Evolutionary conservation across 2,113 vertebrate genomes (phyloP).

Genomic region (Apteryx owenii): DNA sequence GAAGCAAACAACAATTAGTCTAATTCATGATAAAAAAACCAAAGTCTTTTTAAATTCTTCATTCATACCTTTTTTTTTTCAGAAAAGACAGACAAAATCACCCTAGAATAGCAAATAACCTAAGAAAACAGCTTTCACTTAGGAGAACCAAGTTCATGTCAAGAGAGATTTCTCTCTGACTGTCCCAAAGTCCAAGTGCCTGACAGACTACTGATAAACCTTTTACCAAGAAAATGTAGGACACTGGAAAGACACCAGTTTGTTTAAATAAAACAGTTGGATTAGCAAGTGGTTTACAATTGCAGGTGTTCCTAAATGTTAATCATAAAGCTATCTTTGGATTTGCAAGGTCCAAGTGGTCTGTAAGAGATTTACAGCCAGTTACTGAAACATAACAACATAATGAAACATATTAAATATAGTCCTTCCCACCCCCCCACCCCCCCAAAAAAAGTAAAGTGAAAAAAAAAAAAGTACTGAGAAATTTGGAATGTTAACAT

Average conservation of each 20-base stretch:
- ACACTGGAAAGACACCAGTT: background rate
- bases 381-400: background rate
- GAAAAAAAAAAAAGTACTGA: too few relatives aligned
- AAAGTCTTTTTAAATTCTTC: background rate
- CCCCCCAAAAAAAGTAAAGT: background rate
- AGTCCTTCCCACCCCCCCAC: fast-evolving
- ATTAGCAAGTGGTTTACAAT: background rate
- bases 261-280: background rate
- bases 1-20: background rate
- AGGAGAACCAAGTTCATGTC: background rate
- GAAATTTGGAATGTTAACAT: background rate
- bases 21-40: fast-evolving
- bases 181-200: background rate
- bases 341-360: background rate
- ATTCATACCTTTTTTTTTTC: background rate
- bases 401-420: background rate
- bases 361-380: background rate
- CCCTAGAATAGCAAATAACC: background rate
- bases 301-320: background rate
- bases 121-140: background rate
- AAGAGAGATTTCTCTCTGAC: background rate
- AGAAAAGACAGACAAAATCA: background rate
- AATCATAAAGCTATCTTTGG: background rate
- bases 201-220: background rate
- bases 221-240: background rate